Conservation (phyloP, 1,140 invertebrate species). For the Drosophila nannoptera region DNA sequence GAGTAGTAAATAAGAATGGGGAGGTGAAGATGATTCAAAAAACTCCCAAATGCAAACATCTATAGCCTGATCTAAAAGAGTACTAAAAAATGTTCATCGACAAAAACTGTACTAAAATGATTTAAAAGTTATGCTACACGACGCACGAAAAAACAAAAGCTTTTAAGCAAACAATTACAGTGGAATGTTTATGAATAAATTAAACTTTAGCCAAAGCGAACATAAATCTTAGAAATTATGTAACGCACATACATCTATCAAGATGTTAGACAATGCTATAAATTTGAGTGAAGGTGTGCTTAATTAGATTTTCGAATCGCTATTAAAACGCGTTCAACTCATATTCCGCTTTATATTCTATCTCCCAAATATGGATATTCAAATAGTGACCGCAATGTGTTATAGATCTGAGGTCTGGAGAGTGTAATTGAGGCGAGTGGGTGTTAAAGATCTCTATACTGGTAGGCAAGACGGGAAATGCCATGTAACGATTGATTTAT, state of each 20-base stretch:
- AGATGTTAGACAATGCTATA: not conserved
- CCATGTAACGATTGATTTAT: conserved; percentile 33
- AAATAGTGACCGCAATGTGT: conserved; percentile 24
- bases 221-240: not conserved
- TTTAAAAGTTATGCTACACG: not conserved
- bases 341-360: conserved; percentile 18
- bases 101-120: not conserved
- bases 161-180: not conserved
- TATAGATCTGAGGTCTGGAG: conserved; percentile 29
- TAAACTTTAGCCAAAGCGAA: not conserved
- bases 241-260: not conserved
- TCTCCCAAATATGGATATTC: conserved; percentile 37
- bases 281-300: conserved; percentile 11
- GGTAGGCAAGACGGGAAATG: conserved; percentile 57
- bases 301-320: not conserved
- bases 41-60: too few relatives aligned
- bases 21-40: too few relatives aligned
- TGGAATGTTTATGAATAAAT: not conserved
- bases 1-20: too few relatives aligned
- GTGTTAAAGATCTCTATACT: conserved; percentile 61
- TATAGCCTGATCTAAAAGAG: not conserved
- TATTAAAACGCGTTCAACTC: conserved; percentile 37
- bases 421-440: conserved; percentile 49
- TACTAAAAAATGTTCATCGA: not conserved
- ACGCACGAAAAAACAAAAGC: not conserved